Conservation (phyloP, 2,797 vertebrate species). For the Acipenser transmontanus region DNA sequence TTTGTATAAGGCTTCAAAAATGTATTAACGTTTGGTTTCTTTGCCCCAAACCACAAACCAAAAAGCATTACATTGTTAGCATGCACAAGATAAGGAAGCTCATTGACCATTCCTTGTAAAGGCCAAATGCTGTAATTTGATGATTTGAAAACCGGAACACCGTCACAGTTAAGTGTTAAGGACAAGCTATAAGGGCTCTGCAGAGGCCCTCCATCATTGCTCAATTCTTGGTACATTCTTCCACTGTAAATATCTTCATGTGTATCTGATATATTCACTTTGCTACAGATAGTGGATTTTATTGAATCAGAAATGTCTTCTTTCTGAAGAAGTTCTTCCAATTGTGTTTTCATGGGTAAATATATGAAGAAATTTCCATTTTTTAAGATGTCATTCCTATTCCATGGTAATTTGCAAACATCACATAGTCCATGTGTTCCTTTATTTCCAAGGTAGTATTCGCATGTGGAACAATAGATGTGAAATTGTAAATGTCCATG, state of each 20-base stretch:
- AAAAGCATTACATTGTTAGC: conserved; percentile 19
- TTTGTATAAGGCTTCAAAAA: conserved; percentile 26
- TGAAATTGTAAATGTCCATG: conserved; percentile 17
- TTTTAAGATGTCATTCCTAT: conserved; percentile 9
- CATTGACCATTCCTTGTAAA: conserved; percentile 17
- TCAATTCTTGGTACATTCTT: no score
- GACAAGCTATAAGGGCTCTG: conserved; percentile 10
- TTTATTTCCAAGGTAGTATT: conserved; percentile 12
- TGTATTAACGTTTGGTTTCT: conserved; percentile 28
- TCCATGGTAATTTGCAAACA: conserved; percentile 8
- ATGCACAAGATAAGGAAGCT: conserved; percentile 13
- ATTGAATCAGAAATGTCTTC: conserved; percentile 21
- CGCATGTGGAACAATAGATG: conserved; percentile 15
- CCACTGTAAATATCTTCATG: no score
- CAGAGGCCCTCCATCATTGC: no score
- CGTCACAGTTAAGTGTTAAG: conserved; percentile 21
- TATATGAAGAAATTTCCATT: conserved; percentile 17
- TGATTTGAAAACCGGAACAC: conserved; percentile 25
- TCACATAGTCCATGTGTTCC: conserved; percentile 8
- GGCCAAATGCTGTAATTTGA: conserved; percentile 22
- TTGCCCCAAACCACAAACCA: conserved; percentile 28
- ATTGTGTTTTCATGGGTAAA: conserved; percentile 18
- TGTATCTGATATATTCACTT: no score
- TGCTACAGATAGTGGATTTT: not conserved
- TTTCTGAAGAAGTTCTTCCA: conserved; percentile 24